Evolutionary conservation across 2,797 vertebrate genomes (phyloP).

Genomic region (Sitta carolinensis): DNA sequence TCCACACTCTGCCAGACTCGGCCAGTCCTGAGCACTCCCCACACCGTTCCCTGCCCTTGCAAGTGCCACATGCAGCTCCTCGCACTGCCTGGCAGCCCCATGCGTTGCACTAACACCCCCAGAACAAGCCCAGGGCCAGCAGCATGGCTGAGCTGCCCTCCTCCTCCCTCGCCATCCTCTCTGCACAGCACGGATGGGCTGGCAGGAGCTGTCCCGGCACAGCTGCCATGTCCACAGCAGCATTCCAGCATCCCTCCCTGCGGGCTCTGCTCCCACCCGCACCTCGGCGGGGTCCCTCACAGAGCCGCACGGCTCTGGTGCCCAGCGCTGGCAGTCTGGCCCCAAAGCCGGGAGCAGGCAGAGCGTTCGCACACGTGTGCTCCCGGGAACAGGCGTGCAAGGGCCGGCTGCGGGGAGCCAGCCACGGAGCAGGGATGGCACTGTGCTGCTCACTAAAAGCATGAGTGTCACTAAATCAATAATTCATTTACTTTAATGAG

Average conservation of each 20-base stretch:
- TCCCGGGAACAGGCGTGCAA: neutral
- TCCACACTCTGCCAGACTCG: neutral
- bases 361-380: neutral
- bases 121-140: fast-evolving
- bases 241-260: fast-evolving
- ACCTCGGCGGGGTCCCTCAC: fast-evolving
- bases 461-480: constrained; percentile 95
- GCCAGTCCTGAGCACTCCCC: neutral
- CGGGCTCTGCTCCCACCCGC: neutral
- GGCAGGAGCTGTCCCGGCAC: neutral
- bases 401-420: constrained; percentile 67
- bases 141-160: neutral
- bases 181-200: fast-evolving
- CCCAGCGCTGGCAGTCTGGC: too few relatives aligned
- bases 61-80: fast-evolving
- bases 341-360: too few relatives aligned
- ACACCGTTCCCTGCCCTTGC: neutral
- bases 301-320: too few relatives aligned
- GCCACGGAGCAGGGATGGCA: constrained; percentile 82
- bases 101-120: fast-evolving
- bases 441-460: constrained; percentile 88
- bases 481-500: constrained; percentile 99
- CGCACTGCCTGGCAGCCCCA: neutral
- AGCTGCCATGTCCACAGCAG: neutral
- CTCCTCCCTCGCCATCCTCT: fast-evolving